Percentiles rank a stretch among this genome's conserved stretches.
phyloP scores from a whole-genome alignment of 2,888 invertebrate genomes.

The Tetranychus piercei region DNA sequence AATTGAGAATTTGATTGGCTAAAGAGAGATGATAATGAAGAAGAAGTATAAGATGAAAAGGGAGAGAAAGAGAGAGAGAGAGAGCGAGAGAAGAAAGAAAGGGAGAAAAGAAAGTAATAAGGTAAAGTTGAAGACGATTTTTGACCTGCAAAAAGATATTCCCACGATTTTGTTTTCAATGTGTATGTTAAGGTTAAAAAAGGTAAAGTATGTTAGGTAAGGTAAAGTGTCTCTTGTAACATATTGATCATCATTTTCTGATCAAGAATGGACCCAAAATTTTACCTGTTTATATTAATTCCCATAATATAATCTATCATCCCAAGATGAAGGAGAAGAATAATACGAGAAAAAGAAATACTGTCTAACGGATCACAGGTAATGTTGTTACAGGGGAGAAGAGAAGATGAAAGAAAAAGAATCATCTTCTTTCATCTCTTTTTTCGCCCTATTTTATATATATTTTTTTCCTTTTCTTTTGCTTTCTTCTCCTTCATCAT shows the following conservation, averaged over 20 bases:
- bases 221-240: background rate
- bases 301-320: conserved; percentile 1
- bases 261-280: background rate
- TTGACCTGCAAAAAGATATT: background rate
- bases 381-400: background rate
- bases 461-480: background rate
- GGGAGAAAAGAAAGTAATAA: no score
- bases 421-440: background rate
- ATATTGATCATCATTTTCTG: background rate
- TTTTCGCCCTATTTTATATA: background rate
- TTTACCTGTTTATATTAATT: background rate
- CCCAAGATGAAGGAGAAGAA: background rate
- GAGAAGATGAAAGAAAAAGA: background rate
- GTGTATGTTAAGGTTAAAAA: no score
- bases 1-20: background rate
- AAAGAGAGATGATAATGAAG: background rate
- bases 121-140: background rate
- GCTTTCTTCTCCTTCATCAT: background rate
- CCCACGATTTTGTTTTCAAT: background rate
- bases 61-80: no score
- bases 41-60: background rate
- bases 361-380: background rate
- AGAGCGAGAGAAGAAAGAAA: no score
- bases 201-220: background rate
- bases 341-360: background rate